Conservation (phyloP, 2,797 vertebrate species). For the Enteromius anoplus region DNA sequence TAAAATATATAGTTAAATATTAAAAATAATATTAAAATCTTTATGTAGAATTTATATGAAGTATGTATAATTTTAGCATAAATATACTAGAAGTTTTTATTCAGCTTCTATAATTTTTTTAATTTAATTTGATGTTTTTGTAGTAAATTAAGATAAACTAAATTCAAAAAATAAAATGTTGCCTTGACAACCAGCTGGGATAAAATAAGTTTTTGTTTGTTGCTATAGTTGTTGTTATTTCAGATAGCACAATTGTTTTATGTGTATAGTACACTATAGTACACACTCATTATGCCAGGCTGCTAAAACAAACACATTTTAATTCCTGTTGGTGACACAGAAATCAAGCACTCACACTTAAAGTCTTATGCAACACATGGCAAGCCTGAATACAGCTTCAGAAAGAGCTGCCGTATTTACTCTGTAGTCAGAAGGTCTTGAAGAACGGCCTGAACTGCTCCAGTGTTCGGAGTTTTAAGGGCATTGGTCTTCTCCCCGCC, state of each 20-base stretch:
- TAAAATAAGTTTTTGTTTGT: neutral
- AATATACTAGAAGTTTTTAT: neutral
- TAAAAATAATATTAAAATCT: no score
- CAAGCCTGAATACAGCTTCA: neutral
- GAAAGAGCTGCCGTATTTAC: neutral
- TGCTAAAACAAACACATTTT: neutral
- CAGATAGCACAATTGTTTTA: neutral
- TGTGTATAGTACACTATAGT: neutral
- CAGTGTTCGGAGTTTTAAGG: neutral
- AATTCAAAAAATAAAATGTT: no score
- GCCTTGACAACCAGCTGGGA: neutral
- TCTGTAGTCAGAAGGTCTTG: neutral
- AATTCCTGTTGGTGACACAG: neutral
- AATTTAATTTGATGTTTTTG: no score
- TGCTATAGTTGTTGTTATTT: neutral
- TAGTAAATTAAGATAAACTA: no score
- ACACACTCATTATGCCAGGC: neutral
- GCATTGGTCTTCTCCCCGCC: neutral
- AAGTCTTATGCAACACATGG: neutral
- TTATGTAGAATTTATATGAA: neutral
- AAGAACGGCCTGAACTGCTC: slow-evolving; percentile 5
- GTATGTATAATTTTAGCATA: neutral
- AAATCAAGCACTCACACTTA: neutral
- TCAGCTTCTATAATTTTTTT: no score
- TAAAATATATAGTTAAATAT: neutral